Conservation (phyloP, 2,113 vertebrate genomes). For the Antigone vipio region DNA sequence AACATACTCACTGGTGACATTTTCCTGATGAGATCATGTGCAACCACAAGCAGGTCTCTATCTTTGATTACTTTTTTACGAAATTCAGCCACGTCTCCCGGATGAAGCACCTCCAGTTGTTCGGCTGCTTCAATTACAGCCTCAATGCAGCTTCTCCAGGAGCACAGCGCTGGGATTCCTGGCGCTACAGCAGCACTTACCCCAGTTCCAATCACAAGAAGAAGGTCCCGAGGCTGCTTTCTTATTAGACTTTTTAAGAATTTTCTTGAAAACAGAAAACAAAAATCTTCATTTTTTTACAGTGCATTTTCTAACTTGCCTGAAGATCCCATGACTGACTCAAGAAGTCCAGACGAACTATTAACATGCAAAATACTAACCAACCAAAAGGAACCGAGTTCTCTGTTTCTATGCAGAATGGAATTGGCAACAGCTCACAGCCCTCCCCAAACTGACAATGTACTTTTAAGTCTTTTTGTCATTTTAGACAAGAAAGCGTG, state of each 20-base stretch:
- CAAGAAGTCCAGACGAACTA: not conserved
- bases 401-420: not conserved
- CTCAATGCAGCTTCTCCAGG: conserved; percentile 75
- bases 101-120: conserved; percentile 75
- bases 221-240: conserved; percentile 71
- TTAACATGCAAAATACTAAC: not conserved
- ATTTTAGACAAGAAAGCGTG: not conserved
- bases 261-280: conserved; percentile 52
- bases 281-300: not conserved
- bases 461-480: not conserved
- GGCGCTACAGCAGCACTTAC: conserved; percentile 75
- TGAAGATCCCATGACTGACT: not conserved
- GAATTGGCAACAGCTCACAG: not conserved
- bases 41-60: conserved; percentile 74
- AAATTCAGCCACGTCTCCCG: conserved; percentile 65
- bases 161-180: conserved; percentile 65
- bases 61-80: conserved; percentile 66
- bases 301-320: not conserved
- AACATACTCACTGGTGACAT: conserved; percentile 75
- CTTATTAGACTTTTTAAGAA: conserved; percentile 73
- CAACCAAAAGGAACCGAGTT: not conserved
- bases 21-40: conserved; percentile 77
- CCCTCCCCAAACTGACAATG: not conserved
- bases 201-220: conserved; percentile 71
- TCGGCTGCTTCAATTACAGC: conserved; percentile 70